Percentiles rank a stretch among this genome's conserved stretches.
phyloP scores from a whole-genome alignment of 2,888 invertebrate species.

The Limenitis camilla region DNA sequence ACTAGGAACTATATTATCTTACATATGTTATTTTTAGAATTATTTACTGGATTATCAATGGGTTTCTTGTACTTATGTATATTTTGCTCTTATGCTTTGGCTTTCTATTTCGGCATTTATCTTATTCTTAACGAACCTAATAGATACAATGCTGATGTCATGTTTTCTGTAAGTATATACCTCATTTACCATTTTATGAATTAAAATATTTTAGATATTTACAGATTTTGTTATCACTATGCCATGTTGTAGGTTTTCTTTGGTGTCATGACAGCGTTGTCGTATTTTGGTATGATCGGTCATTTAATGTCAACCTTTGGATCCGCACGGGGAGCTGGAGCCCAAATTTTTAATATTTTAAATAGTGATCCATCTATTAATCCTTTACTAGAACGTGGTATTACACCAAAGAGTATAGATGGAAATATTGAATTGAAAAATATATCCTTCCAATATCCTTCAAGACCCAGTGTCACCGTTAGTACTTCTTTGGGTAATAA shows the following conservation, averaged over 20 bases:
- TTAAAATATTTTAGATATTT: too few relatives aligned
- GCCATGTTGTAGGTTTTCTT: slow-evolving; percentile 78
- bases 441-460: slow-evolving; percentile 87
- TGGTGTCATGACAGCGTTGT: slow-evolving; percentile 78
- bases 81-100: too few relatives aligned
- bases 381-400: slow-evolving; percentile 76
- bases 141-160: too few relatives aligned
- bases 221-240: too few relatives aligned
- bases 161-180: too few relatives aligned
- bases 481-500: slow-evolving; percentile 29
- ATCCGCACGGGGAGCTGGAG: slow-evolving; percentile 83
- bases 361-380: slow-evolving; percentile 82
- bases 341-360: slow-evolving; percentile 81
- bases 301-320: slow-evolving; percentile 84
- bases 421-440: slow-evolving; percentile 81
- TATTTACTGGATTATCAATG: too few relatives aligned
- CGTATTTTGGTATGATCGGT: slow-evolving; percentile 82
- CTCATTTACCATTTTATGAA: too few relatives aligned
- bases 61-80: too few relatives aligned
- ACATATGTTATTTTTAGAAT: too few relatives aligned
- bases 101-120: too few relatives aligned
- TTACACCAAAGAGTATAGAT: slow-evolving; percentile 62
- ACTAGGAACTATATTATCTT: too few relatives aligned
- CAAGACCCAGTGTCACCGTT: slow-evolving; percentile 82
- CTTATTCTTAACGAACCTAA: too few relatives aligned